Conservation (phyloP, 2,888 invertebrate species). For the Colostygia pectinataria region DNA sequence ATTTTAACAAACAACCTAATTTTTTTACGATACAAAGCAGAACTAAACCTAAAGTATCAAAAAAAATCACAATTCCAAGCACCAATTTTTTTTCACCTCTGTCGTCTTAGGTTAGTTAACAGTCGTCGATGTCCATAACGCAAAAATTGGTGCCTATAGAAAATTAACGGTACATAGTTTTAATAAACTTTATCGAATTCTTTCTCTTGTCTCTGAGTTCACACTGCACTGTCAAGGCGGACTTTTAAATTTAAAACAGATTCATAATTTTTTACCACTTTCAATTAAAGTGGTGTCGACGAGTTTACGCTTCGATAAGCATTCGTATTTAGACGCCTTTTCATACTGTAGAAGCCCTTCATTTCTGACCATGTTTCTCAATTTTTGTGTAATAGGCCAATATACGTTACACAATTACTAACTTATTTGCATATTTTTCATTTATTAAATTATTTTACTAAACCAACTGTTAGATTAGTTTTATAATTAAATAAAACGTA, state of each 20-base stretch:
- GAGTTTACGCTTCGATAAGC: conserved; percentile 56
- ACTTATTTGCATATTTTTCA: too few relatives aligned
- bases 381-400: conserved; percentile 11
- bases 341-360: conserved; percentile 54
- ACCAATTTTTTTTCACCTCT: too few relatives aligned
- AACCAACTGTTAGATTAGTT: too few relatives aligned
- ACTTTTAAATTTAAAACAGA: conserved; percentile 54
- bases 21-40: too few relatives aligned
- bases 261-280: conserved; percentile 48
- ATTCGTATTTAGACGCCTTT: conserved; percentile 48
- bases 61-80: too few relatives aligned
- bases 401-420: too few relatives aligned
- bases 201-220: conserved; percentile 37
- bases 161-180: conserved; percentile 50
- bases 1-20: too few relatives aligned
- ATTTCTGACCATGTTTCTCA: conserved; percentile 31
- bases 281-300: conserved; percentile 59
- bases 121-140: background rate
- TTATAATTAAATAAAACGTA: too few relatives aligned
- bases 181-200: conserved; percentile 42
- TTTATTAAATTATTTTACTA: too few relatives aligned
- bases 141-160: background rate
- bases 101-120: too few relatives aligned
- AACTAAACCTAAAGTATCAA: too few relatives aligned
- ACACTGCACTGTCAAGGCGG: conserved; percentile 28